Conservation (phyloP, 2,888 invertebrate genomes). For the Drosophila kuntzei region DNA sequence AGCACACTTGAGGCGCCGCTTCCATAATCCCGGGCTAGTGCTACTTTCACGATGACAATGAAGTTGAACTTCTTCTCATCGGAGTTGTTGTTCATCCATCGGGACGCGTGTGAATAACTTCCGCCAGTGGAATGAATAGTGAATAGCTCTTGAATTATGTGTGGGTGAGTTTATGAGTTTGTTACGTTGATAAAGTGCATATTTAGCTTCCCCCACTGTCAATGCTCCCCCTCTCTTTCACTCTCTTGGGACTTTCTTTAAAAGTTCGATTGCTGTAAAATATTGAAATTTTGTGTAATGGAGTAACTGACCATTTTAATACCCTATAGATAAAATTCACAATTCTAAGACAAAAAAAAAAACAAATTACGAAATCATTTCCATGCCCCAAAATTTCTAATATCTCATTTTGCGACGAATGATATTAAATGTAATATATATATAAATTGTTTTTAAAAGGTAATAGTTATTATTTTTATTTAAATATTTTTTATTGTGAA, state of each 20-base stretch:
- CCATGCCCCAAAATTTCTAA: too few species aligned
- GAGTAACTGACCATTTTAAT: neutral
- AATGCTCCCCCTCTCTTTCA: too few species aligned
- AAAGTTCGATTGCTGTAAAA: neutral
- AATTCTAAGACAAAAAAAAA: too few species aligned
- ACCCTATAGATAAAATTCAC: too few species aligned
- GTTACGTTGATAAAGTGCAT: conserved; percentile 39
- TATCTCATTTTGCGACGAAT: too few species aligned
- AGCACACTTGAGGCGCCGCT: conserved; percentile 61
- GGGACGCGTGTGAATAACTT: conserved; percentile 56
- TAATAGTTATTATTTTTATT: too few species aligned
- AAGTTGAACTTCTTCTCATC: conserved; percentile 36
- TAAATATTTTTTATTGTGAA: too few species aligned
- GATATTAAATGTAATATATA: too few species aligned
- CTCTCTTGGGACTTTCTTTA: neutral
- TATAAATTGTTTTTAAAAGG: too few species aligned
- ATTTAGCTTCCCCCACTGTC: conserved; percentile 13
- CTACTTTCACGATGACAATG: conserved; percentile 50
- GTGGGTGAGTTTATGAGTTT: conserved; percentile 43
- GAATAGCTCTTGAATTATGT: conserved; percentile 40
- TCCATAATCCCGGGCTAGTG: conserved; percentile 58
- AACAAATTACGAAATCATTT: too few species aligned
- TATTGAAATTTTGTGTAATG: neutral
- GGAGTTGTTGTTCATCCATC: conserved; percentile 47
- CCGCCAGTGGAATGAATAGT: conserved; percentile 49